Base-by-base conservation (phyloP, 2,888 invertebrate species). In the Harpagoxenus sublaevis region DNA sequence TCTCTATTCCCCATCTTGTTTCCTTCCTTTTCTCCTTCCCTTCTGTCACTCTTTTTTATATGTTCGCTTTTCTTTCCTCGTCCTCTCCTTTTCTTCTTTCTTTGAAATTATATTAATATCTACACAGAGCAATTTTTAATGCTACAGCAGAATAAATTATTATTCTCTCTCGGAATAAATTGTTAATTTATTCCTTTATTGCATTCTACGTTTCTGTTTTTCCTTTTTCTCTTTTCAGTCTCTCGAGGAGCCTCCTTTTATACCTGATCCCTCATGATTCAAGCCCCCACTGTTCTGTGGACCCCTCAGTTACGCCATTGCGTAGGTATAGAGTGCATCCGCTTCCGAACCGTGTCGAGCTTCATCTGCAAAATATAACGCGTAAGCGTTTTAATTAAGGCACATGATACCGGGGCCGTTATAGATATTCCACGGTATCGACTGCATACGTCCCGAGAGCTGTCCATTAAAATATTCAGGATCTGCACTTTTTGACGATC, bases 381-480 rank as follows among this genome's bases (percentile, higher is more conserved):
- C 70, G 83, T 83, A 85, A 85, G 86, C 86, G 84, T 85, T 86
- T 86, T 86, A 86, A 86, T 86, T 85, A 86, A 86, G 85, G 62
- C 75, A 73, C 70, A 79, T 75, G 85, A 85, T 85, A 83, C 79
- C 48, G 71, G 9, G n/a, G 35, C 57, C 71, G 60, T 60, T 81
- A 73, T 81, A 81, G 82, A 84, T 84, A 84, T 84, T 82, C 71
- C 63, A 23, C 42, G 63, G 79, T 78, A 83, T 84, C 84, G 84
- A 68, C 81, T 79, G 60, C 68, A n/a, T n/a, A 71, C 77, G 62
- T 83, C 74, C 71, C 74, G 83, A 73, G 66, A 86, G 82, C 82
- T 82, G 85, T 86, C 84, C 60, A 78, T 84, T 86, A 82, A 86
- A 86, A 81, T 81, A 82, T 84, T 86, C 86, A 86, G 63, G 81